These are phyloP conservation scores for Synanthedon vespiformis DNA, from an alignment of 2,888 invertebrate species.

Conservation along the genomic window DNA sequence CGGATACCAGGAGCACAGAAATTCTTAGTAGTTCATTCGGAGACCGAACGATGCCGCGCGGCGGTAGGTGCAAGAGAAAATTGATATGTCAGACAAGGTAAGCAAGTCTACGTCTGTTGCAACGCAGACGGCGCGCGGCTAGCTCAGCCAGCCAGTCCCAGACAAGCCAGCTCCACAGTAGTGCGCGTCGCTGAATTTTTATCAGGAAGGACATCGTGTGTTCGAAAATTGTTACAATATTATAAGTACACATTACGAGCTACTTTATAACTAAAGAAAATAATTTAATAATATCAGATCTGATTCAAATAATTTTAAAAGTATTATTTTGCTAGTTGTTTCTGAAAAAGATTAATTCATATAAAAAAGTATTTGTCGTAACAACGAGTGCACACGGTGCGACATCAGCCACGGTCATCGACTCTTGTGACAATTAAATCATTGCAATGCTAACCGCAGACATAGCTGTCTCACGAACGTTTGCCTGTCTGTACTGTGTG, in stretches of 20 bases:
- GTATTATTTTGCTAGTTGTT: too few relatives aligned
- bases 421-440: constrained; percentile 50
- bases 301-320: too few relatives aligned
- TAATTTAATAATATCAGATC: too few relatives aligned
- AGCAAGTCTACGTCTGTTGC: constrained; percentile 35
- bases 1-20: constrained; percentile 57
- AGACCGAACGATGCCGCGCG: constrained; percentile 15
- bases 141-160: not conserved
- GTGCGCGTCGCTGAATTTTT: constrained; percentile 2
- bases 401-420: constrained; percentile 41
- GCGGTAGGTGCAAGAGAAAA: constrained; percentile 40
- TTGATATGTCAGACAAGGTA: constrained; percentile 57
- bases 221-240: too few relatives aligned
- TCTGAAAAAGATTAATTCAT: not conserved
- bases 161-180: not conserved
- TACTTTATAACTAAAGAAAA: too few relatives aligned
- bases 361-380: not conserved
- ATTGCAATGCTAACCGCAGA: constrained; percentile 25
- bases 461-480: not conserved
- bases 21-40: constrained; percentile 25
- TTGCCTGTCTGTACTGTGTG: not conserved
- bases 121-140: constrained; percentile 10
- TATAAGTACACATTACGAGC: too few relatives aligned
- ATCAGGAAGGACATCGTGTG: too few relatives aligned
- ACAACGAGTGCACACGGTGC: not conserved